phyloP scores from a whole-genome alignment of 2,888 invertebrate species.

The Reticulitermes lucifugus region DNA sequence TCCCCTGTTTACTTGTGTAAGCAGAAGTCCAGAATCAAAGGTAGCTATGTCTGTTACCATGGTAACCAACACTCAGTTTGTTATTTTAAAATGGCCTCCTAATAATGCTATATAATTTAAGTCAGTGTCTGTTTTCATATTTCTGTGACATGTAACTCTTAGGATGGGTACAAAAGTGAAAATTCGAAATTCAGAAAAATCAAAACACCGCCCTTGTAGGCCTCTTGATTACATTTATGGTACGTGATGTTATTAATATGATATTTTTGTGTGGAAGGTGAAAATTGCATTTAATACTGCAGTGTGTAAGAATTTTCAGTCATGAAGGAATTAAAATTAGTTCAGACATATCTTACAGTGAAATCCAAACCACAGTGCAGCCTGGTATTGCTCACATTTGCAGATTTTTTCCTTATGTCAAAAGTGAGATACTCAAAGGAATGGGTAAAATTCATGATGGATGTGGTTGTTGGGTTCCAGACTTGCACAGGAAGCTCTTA shows the following conservation, averaged over 20 bases:
- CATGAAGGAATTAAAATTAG: too few species aligned
- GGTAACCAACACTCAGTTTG: neutral
- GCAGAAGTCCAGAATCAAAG: too few species aligned
- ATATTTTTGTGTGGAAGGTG: neutral
- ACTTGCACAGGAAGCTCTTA: too few species aligned
- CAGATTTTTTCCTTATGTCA: too few species aligned
- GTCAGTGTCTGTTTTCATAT: neutral
- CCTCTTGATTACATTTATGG: constrained; percentile 3
- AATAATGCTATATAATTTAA: neutral
- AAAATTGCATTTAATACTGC: neutral
- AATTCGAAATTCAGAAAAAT: neutral
- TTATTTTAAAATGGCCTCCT: neutral
- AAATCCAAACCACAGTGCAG: too few species aligned
- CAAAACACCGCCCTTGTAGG: neutral
- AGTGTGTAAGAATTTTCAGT: neutral
- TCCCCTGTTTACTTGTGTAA: too few species aligned
- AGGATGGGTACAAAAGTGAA: neutral
- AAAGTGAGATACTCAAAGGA: too few species aligned
- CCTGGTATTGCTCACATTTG: too few species aligned
- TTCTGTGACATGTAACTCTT: neutral
- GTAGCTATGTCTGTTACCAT: neutral
- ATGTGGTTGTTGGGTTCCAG: too few species aligned
- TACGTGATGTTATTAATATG: neutral
- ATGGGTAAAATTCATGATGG: too few species aligned
- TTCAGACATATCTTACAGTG: too few species aligned